A percentile compares a stretch with the other conserved stretches of the same genome.
Conservation (phyloP, 2,888 invertebrate genomes). For the Diplazon laetatorius region DNA sequence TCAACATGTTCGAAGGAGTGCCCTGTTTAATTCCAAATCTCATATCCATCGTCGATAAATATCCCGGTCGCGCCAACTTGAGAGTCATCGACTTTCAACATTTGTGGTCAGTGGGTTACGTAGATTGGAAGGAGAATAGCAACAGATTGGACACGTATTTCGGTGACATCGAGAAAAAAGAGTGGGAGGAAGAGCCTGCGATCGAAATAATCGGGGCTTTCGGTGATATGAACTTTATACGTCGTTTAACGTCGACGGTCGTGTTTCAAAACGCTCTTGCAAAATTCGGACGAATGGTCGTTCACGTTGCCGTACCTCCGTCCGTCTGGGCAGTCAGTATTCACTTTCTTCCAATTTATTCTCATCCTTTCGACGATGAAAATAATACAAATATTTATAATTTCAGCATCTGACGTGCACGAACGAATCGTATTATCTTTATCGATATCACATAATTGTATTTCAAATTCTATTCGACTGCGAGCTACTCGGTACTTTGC, state of each 20-base stretch:
- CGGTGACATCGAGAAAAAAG: conserved; percentile 82
- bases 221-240: conserved; percentile 85
- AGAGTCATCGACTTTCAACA: conserved; percentile 85
- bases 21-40: conserved; percentile 83
- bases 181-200: conserved; percentile 83
- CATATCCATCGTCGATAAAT: conserved; percentile 81
- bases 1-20: conserved; percentile 86
- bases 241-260: conserved; percentile 85
- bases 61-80: conserved; percentile 82
- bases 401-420: conserved; percentile 85
- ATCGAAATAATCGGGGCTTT: conserved; percentile 86
- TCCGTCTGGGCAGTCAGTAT: conserved; percentile 86
- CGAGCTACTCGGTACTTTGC: conserved; percentile 84
- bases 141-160: conserved; percentile 84
- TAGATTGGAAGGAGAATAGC: conserved; percentile 85
- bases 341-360: neutral
- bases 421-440: conserved; percentile 83
- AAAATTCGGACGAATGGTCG: conserved; percentile 85
- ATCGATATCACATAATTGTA: conserved; percentile 83
- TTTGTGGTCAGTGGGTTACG: conserved; percentile 84
- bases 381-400: conserved; percentile 54
- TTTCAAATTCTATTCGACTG: conserved; percentile 88
- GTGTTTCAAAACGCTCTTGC: conserved; percentile 85
- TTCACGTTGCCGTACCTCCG: conserved; percentile 86
- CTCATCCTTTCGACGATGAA: too few species aligned